These are phyloP conservation scores for Drosophila elegans DNA, from an alignment of 1,140 invertebrate species.

Conservation along the genomic window DNA sequence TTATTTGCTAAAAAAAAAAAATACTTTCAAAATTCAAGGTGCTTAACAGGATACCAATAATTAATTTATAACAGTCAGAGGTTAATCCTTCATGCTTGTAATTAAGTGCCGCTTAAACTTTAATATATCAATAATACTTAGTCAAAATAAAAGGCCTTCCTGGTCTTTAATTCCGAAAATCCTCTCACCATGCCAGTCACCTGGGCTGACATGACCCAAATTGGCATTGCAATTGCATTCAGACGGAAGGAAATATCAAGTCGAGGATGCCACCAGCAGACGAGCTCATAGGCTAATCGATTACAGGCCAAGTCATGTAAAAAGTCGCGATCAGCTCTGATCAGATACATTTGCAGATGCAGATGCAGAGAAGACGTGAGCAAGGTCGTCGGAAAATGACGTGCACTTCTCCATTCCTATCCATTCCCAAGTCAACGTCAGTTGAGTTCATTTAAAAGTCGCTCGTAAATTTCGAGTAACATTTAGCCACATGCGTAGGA, in stretches of 20 bases:
- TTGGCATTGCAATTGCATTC: conserved; percentile 4
- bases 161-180: conserved; percentile 8
- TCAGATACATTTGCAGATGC: too few relatives aligned
- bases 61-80: not conserved
- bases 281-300: conserved; percentile 19
- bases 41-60: not conserved
- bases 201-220: conserved; percentile 40
- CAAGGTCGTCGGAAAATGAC: conserved; percentile 41
- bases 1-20: too few relatives aligned
- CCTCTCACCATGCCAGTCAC: conserved; percentile 32
- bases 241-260: conserved; percentile 37
- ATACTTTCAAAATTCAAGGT: not conserved
- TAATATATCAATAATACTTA: conserved; percentile 3
- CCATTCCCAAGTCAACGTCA: conserved; percentile 26
- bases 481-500: conserved; percentile 47
- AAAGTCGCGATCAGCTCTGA: conserved; percentile 18
- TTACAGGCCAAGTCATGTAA: conserved; percentile 18
- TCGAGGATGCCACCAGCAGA: not conserved
- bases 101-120: not conserved
- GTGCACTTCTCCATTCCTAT: conserved; percentile 23
- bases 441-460: conserved; percentile 39
- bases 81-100: not conserved
- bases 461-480: conserved; percentile 63
- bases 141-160: conserved; percentile 4
- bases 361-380: conserved; percentile 30